Conservation (phyloP, 2,113 vertebrate genomes). For the Nothoprocta perdicaria region DNA sequence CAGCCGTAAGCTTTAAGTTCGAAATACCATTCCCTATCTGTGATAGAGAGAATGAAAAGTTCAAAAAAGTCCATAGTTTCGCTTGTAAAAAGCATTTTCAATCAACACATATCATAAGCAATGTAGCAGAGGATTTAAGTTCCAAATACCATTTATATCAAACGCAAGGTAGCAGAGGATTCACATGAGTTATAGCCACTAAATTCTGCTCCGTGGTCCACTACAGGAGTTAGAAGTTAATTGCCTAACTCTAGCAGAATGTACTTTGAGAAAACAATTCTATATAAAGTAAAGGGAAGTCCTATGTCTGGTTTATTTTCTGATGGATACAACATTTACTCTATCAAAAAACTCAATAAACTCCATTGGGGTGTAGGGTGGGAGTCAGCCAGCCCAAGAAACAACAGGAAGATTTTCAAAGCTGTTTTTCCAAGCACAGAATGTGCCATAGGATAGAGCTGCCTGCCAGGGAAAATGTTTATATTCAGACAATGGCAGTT, state of each 20-base stretch:
- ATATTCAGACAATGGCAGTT: neutral
- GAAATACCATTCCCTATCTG: conserved; percentile 65
- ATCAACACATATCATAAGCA: neutral
- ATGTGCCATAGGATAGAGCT: neutral
- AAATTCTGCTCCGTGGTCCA: neutral
- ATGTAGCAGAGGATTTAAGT: neutral
- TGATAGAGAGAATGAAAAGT: conserved; percentile 53
- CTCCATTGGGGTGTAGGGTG: too few relatives aligned
- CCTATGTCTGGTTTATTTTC: conserved; percentile 21
- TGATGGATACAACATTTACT: neutral
- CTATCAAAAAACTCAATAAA: neutral
- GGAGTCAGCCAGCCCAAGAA: neutral
- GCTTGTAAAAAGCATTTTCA: conserved; percentile 49
- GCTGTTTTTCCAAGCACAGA: neutral
- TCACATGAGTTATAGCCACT: neutral
- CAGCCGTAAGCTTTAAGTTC: conserved; percentile 62
- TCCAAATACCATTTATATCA: neutral
- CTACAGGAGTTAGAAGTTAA: conserved; percentile 47
- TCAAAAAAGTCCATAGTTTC: conserved; percentile 39
- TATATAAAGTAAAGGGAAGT: neutral
- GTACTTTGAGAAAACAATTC: neutral
- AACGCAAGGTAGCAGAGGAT: neutral
- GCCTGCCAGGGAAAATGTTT: neutral
- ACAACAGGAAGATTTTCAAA: neutral
- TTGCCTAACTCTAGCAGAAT: neutral